These are phyloP conservation scores for Nothura maculosa DNA, from an alignment of 2,797 vertebrate genomes.

Conservation along the genomic window DNA sequence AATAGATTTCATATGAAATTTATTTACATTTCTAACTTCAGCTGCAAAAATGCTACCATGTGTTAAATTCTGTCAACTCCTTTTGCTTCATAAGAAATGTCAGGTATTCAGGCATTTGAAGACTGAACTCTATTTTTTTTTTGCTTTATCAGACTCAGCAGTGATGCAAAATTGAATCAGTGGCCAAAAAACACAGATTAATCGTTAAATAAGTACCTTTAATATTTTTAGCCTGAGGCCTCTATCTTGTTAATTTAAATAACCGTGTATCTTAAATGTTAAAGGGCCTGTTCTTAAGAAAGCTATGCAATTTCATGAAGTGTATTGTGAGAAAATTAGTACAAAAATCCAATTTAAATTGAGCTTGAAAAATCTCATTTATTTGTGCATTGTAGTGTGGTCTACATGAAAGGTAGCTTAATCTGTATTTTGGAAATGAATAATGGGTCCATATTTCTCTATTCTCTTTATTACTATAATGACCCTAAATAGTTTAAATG, in stretches of 20 bases:
- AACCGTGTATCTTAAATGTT: not conserved
- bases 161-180: not conserved
- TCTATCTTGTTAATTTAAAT: not conserved
- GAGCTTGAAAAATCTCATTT: slow-evolving; percentile 18
- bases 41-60: not conserved
- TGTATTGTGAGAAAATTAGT: slow-evolving; percentile 26
- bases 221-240: not conserved
- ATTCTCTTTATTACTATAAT: slow-evolving; percentile 43
- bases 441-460: slow-evolving; percentile 47
- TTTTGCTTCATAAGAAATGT: not conserved
- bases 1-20: not conserved
- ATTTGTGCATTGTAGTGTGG: slow-evolving; percentile 8
- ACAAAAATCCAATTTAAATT: slow-evolving; percentile 49
- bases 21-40: not conserved
- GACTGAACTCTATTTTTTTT: not conserved
- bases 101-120: not conserved
- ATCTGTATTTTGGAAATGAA: slow-evolving; percentile 59
- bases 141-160: not conserved
- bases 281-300: not conserved
- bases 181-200: not conserved
- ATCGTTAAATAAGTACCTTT: not conserved
- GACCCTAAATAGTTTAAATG: slow-evolving; percentile 21
- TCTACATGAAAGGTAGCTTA: slow-evolving; percentile 39
- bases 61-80: not conserved
- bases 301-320: not conserved